These are phyloP conservation scores for Drosophila hydei DNA, from an alignment of 1,140 invertebrate genomes.

Conservation along the genomic window DNA sequence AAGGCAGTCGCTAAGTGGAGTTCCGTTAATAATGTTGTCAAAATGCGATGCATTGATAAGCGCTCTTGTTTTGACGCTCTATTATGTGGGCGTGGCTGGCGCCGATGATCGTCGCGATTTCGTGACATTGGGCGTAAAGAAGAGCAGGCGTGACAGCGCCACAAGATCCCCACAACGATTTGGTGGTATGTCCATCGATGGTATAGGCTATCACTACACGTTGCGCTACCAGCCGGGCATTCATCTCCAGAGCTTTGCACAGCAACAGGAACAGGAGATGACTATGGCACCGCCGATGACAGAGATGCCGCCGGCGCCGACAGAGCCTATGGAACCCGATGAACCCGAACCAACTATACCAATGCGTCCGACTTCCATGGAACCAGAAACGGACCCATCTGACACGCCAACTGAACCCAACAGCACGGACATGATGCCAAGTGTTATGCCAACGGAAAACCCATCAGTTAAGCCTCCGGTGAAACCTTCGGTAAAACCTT, in stretches of 20 bases:
- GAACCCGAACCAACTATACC: slow-evolving; percentile 69
- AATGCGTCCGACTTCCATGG: slow-evolving; percentile 45
- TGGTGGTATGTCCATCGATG: slow-evolving; percentile 54
- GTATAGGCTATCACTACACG: slow-evolving; percentile 56
- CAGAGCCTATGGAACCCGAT: slow-evolving; percentile 34
- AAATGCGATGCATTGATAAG: slow-evolving; percentile 71
- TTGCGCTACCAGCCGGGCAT: slow-evolving; percentile 68
- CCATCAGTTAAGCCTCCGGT: slow-evolving; percentile 47
- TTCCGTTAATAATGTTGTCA: slow-evolving; percentile 83
- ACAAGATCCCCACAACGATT: slow-evolving; percentile 23
- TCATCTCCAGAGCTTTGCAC: slow-evolving; percentile 56
- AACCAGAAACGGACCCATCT: slow-evolving; percentile 19
- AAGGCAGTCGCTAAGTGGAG: slow-evolving; percentile 60
- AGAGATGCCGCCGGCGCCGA: slow-evolving; percentile 27
- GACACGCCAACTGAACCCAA: slow-evolving; percentile 26
- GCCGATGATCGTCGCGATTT: slow-evolving; percentile 52
- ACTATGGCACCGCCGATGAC: slow-evolving; percentile 14
- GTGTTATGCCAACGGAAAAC: slow-evolving; percentile 35
- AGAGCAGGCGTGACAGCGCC: slow-evolving; percentile 43
- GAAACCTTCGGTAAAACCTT: slow-evolving; percentile 41
- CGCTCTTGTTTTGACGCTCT: slow-evolving; percentile 71
- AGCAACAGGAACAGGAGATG: slow-evolving; percentile 32
- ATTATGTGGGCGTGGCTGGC: slow-evolving; percentile 65
- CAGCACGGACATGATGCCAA: slow-evolving; percentile 51
- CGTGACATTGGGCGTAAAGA: slow-evolving; percentile 60